Percentiles rank a stretch among this genome's conserved stretches.
Conservation (phyloP, 2,797 vertebrate species). For the Sphenodon punctatus region DNA sequence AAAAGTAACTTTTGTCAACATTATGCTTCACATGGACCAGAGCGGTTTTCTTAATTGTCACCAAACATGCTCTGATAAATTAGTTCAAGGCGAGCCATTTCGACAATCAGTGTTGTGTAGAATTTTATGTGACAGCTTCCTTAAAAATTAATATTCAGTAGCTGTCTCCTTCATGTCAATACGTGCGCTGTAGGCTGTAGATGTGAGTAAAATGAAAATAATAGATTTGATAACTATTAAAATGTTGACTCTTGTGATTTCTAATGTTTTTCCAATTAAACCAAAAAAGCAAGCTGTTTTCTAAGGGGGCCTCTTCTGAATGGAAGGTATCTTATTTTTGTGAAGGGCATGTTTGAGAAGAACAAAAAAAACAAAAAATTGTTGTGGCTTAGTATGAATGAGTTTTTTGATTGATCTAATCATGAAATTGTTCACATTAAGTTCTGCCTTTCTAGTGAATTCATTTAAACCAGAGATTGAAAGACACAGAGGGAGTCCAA, state of each 20-base stretch:
- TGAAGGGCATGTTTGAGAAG: not conserved
- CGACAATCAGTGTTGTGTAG: constrained; percentile 3
- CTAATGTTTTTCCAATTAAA: not conserved
- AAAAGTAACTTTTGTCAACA: constrained; percentile 44
- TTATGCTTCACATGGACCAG: constrained; percentile 19
- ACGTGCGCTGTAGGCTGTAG: constrained; percentile 32
- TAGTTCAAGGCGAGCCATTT: constrained; percentile 63
- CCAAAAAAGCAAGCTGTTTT: not conserved
- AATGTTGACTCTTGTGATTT: not conserved
- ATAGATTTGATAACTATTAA: constrained; percentile 2
- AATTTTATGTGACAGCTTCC: constrained; percentile 48
- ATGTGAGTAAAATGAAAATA: not conserved
- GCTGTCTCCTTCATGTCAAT: constrained; percentile 34
- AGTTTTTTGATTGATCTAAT: constrained; percentile 5
- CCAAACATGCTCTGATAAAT: constrained; percentile 58
- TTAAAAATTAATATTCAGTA: constrained; percentile 18
- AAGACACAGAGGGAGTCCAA: not conserved
- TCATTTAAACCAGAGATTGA: not conserved
- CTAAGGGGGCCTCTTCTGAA: not conserved
- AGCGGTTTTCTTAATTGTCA: constrained; percentile 64
- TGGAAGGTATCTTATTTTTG: not conserved
- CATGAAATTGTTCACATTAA: not conserved
- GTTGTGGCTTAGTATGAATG: not conserved
- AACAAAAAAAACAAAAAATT: not conserved
- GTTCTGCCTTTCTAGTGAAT: not conserved